Conservation (phyloP, 1,140 invertebrate species). For the Formica selysi region DNA sequence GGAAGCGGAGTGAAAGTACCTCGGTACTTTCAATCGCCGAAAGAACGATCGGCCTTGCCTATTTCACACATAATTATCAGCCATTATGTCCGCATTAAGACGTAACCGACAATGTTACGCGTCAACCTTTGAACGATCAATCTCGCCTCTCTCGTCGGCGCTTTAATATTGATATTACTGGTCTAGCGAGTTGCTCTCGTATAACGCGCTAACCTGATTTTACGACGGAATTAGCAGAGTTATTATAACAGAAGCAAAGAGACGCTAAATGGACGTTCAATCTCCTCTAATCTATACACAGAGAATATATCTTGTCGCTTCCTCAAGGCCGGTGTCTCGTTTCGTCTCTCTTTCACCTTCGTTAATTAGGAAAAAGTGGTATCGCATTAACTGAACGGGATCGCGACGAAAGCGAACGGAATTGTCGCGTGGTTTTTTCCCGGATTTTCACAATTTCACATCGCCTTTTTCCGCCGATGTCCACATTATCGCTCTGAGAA, state of each 20-base stretch:
- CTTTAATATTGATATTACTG: neutral
- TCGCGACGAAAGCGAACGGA: conserved; percentile 40
- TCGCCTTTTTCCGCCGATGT: conserved; percentile 16
- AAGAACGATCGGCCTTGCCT: conserved; percentile 51
- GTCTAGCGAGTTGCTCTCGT: neutral
- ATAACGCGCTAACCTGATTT: neutral
- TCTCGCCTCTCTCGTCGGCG: neutral
- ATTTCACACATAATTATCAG: conserved; percentile 49
- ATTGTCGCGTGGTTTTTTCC: conserved; percentile 43
- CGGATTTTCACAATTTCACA: conserved; percentile 10
- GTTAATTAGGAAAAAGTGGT: conserved; percentile 65
- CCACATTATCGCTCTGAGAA: conserved; percentile 50
- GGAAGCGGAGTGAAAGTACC: conserved; percentile 49
- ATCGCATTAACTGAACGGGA: neutral
- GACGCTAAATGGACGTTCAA: conserved; percentile 4
- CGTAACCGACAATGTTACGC: conserved; percentile 31
- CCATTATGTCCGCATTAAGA: conserved; percentile 21
- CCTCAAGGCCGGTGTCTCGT: conserved; percentile 9
- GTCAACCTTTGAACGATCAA: neutral
- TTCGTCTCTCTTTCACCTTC: conserved; percentile 21
- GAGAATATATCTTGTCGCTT: neutral
- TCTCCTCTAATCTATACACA: conserved; percentile 4
- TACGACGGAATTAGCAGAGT: neutral
- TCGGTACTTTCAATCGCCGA: conserved; percentile 43
- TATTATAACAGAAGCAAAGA: neutral